Conservation (phyloP, 2,113 vertebrate genomes). For the Amazona vittata region DNA sequence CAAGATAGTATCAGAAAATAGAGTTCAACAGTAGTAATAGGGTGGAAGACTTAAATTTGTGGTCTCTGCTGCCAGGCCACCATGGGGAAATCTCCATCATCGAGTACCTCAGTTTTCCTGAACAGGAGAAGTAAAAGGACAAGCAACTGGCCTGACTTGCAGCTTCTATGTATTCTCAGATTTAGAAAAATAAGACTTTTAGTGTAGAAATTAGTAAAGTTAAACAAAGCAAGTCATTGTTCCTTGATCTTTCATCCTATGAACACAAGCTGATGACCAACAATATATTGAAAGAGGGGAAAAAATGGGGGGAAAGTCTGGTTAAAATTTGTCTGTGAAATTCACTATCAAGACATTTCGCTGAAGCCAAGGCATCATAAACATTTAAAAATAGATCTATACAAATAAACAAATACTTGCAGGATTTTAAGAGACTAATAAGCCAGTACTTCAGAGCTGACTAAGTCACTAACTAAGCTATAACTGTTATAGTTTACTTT, state of each 20-base stretch:
- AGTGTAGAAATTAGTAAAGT: background rate
- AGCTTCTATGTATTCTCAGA: background rate
- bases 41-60: background rate
- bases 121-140: background rate
- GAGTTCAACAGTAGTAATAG: background rate
- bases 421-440: background rate
- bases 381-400: background rate
- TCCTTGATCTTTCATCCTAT: background rate
- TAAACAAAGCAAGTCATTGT: background rate
- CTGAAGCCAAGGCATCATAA: background rate
- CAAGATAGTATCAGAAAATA: background rate
- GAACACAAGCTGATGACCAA: background rate
- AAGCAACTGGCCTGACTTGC: background rate
- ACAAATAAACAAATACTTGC: background rate
- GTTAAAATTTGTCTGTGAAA: background rate
- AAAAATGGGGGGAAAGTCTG: background rate
- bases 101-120: rapidly evolving
- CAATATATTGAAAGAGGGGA: background rate
- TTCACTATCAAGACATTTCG: background rate
- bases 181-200: background rate
- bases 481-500: background rate
- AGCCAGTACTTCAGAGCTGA: background rate
- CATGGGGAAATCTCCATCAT: background rate
- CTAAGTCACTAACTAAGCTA: background rate
- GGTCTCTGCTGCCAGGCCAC: background rate